Base-by-base conservation (phyloP, 1,140 invertebrate genomes). In the Platyura marginata region DNA sequence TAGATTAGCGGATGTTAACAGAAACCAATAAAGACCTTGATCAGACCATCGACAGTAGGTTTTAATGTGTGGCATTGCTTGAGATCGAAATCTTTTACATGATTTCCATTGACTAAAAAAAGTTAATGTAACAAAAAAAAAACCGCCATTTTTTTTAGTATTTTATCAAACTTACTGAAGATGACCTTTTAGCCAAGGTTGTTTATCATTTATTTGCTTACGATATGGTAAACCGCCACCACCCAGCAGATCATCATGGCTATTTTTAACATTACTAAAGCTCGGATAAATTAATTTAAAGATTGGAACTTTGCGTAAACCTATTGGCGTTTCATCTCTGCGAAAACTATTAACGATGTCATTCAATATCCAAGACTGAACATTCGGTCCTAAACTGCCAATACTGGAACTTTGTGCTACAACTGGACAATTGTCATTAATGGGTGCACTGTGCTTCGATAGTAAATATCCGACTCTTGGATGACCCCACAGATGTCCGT, bases 21-120 rank as follows among this genome's bases (percentile, higher is more conserved):
- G 63, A 56, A 89, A 92, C 77, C 81, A 88, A 46, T 75, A 77
- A 46, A 75, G 69, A 56, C 71, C 63, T 39, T 65, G 64, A 71
- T 79, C 45, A 67, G 63, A 77, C 2, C 83, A 56, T 33, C 91
- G 69, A 1, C 75, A 72, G 57, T 96, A 98, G 0, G 77, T 77
- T 63, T 97, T 97, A 37, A 96, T 90, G 54, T 97, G 93, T 4
- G 93, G 93, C 72, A 91, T 84, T 2, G 88, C 88, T 47, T 70
- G 62, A 34, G 75, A 74, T 44, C 92, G 68, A 33, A 68, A 55
- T 1, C 72, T 69, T 10, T 59, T 59, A 34, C 74, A 71, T 6
- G 82, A 75, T 53, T 75, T 79, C 92, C 92, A 97, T 48, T 86
- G 75, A 55, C 85, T 90, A 53, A 35, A 67, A 64, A 53, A 40